These are phyloP conservation scores for Oreochromis mossambicus DNA, from an alignment of 2,797 vertebrate genomes.

Conservation along the genomic window DNA sequence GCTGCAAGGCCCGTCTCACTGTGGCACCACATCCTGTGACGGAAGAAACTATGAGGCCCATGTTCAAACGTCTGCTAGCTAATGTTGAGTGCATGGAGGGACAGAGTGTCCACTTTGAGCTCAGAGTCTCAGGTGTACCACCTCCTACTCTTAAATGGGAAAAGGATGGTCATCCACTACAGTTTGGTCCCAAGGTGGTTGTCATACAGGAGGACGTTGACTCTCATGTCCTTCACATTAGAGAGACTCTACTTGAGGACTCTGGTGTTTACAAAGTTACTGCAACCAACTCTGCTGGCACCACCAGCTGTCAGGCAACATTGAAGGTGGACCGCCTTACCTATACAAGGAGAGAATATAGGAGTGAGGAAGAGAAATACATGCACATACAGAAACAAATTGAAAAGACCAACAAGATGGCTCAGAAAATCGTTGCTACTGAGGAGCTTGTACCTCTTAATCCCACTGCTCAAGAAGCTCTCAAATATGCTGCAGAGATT, in stretches of 20 bases:
- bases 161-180: slow-evolving; percentile 87
- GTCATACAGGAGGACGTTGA: slow-evolving; percentile 90
- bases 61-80: slow-evolving; percentile 96
- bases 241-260: slow-evolving; percentile 95
- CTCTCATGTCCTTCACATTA: slow-evolving; percentile 88
- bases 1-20: slow-evolving; percentile 92
- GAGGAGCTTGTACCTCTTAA: slow-evolving; percentile 85
- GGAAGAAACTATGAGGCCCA: slow-evolving; percentile 91
- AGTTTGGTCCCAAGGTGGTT: slow-evolving; percentile 87
- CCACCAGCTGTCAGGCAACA: slow-evolving; percentile 90
- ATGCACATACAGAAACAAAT: slow-evolving; percentile 89
- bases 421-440: slow-evolving; percentile 85
- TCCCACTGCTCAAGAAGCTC: slow-evolving; percentile 90
- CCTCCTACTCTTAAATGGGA: slow-evolving; percentile 87
- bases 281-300: slow-evolving; percentile 91
- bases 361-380: slow-evolving; percentile 86
- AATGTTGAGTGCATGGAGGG: slow-evolving; percentile 94
- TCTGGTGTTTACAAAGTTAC: slow-evolving; percentile 94
- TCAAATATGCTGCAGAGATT: slow-evolving; percentile 91
- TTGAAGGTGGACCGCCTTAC: slow-evolving; percentile 90
- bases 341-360: slow-evolving; percentile 91
- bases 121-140: slow-evolving; percentile 92
- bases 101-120: slow-evolving; percentile 89
- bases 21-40: slow-evolving; percentile 85
- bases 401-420: slow-evolving; percentile 95